Percentiles rank a stretch among this genome's conserved stretches.
Evolutionary conservation across 1,140 invertebrate species (phyloP).

Genomic region (Drosophila paulistorum): DNA sequence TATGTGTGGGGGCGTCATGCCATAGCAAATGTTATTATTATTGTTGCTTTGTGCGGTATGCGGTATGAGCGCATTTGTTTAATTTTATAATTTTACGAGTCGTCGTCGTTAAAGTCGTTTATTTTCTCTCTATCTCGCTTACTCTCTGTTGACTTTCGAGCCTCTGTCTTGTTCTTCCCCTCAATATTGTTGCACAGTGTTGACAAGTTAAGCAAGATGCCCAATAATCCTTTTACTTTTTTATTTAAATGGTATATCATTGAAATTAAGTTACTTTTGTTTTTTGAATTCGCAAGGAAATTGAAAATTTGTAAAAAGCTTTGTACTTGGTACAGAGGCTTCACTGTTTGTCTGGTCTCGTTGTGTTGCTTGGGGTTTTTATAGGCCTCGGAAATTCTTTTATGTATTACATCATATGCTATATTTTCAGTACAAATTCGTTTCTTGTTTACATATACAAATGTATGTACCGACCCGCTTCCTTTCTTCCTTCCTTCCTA

Average conservation of each 20-base stretch:
- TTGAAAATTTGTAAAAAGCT: too few species aligned
- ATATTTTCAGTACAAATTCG: conserved; percentile 12
- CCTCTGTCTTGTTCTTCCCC: background rate
- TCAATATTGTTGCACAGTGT: background rate
- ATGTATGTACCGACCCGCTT: background rate
- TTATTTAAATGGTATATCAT: too few species aligned
- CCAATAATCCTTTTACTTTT: too few species aligned
- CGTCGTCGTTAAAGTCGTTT: conserved; percentile 3
- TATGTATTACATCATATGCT: conserved; percentile 45
- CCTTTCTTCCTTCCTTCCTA: background rate
- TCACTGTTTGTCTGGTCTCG: conserved; percentile 4
- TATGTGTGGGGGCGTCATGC: conserved; percentile 1
- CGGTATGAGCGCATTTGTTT: conserved; percentile 34
- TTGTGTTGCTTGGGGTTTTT: conserved; percentile 24
- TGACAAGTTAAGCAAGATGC: background rate
- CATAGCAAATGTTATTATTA: conserved; percentile 13
- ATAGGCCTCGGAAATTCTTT: conserved; percentile 48
- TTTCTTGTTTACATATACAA: background rate
- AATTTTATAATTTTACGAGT: conserved; percentile 34
- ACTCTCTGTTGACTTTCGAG: conserved; percentile 3
- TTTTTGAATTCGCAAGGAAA: too few species aligned
- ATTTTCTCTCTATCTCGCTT: background rate
- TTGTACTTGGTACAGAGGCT: background rate
- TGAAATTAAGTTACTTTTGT: too few species aligned
- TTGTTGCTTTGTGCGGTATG: conserved; percentile 4